phyloP scores from a whole-genome alignment of 2,888 invertebrate genomes.

The Aspidiotus destructor region DNA sequence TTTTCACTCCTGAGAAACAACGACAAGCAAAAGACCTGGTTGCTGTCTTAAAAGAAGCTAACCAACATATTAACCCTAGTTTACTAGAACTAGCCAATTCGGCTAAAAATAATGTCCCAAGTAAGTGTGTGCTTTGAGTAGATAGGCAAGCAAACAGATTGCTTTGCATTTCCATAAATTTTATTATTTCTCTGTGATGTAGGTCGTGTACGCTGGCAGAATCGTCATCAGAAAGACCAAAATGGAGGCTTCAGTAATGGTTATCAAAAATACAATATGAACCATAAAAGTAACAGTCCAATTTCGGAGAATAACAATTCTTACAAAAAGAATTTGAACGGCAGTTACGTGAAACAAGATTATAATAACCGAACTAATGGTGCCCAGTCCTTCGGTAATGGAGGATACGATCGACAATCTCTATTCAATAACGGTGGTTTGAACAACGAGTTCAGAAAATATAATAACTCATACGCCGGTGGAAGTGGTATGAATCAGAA shows the following conservation, averaged over 20 bases:
- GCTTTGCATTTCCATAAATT: neutral
- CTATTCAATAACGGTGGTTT: neutral
- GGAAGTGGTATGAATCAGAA: constrained; percentile 6
- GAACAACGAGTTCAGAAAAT: constrained; percentile 15
- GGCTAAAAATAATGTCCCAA: constrained; percentile 30
- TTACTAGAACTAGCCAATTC: constrained; percentile 37
- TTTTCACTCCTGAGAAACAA: constrained; percentile 83
- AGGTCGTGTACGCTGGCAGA: constrained; percentile 32
- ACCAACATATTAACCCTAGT: constrained; percentile 86
- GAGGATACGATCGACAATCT: neutral
- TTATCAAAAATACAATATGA: constrained; percentile 6
- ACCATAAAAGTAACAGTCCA: neutral
- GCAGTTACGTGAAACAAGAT: constrained; percentile 2
- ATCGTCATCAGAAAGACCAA: constrained; percentile 25
- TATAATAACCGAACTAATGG: constrained; percentile 8
- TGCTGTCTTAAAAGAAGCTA: constrained; percentile 83
- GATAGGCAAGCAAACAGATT: neutral
- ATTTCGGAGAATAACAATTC: constrained; percentile 8
- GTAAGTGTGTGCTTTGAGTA: constrained; percentile 2
- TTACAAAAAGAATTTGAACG: constrained; percentile 12
- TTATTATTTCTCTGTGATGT: neutral
- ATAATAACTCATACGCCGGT: neutral
- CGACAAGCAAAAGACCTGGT: constrained; percentile 87
- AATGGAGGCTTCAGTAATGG: constrained; percentile 13
- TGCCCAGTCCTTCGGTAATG: neutral